Evolutionary conservation across 2,113 vertebrate species (phyloP), one percentile per base, ranked within the genome.

Genomic region (Engraulis encrasicolus): DNA sequence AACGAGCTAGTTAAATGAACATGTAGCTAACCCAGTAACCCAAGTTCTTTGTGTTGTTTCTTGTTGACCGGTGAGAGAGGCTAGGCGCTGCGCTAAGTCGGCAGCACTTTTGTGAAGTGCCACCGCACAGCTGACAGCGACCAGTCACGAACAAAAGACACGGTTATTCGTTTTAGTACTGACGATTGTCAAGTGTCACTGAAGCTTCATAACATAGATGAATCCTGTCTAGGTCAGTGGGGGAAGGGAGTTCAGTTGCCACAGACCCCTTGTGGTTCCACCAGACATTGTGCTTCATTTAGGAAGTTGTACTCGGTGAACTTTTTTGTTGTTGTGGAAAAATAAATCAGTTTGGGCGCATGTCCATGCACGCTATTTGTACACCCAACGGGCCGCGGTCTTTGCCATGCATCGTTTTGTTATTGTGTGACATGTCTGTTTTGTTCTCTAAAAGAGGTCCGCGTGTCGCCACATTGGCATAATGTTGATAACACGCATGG

Each of bases 41-140:
- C 19, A 90, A 94, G 92, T 95, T 95, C 94, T 95, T 94, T 94
- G 95, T 94, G 93, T 94, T 84, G 81, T 19, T 81, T 74, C 66
- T 74, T 74, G 66, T 34, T 78, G 38, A 31, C 78, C 81, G 50
- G 81, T 58, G 54, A 2, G 83, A 80, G 78, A 38, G 48, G 81
- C 84, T 74, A 45, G 71, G 79, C 2, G 52, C 52, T 49, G 18
- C 17, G 66, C 66, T 74, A 74, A 74, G 45, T 52, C 71, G 77
- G 78, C 84, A 52, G 86, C 66, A 27, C 23, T 34, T 27, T 31
- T 74, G 78, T 85, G 84, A 71, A 50, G 61, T 40, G 34, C 17
- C 31, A 74, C 18, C n/a, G n/a, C 5, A 15, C 34, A 50, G 52
- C 52, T 86, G 82, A 84, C 79, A 81, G 79, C 37, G 14, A n/a